These are phyloP conservation scores for Rhinophrynus dorsalis DNA, from an alignment of 2,797 vertebrate genomes.

Conservation along the genomic window DNA sequence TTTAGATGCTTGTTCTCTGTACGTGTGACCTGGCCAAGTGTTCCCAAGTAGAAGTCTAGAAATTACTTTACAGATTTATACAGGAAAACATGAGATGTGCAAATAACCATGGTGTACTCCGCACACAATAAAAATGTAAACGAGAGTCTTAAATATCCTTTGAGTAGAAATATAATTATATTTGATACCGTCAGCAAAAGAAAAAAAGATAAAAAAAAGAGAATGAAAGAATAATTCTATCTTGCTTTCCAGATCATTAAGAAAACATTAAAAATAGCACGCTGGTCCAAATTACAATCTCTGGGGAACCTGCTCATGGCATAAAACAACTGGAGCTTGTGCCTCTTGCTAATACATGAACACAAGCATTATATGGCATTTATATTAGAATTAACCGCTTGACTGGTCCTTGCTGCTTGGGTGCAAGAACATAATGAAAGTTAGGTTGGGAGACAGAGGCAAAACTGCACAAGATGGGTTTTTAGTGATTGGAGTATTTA, in stretches of 20 bases:
- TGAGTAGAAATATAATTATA: constrained; percentile 30
- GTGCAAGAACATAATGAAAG: constrained; percentile 34
- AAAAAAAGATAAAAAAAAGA: constrained; percentile 4
- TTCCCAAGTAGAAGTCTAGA: not conserved
- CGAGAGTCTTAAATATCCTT: not conserved
- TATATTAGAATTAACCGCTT: constrained; percentile 42
- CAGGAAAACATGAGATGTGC: no score
- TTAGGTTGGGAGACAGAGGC: not conserved
- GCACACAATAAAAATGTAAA: not conserved
- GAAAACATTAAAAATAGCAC: constrained; percentile 42
- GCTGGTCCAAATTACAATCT: constrained; percentile 37
- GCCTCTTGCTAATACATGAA: constrained; percentile 25
- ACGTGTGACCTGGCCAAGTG: no score
- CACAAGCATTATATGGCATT: constrained; percentile 39
- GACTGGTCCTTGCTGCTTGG: constrained; percentile 24
- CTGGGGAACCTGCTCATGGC: constrained; percentile 24
- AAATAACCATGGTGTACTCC: no score
- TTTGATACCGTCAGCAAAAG: constrained; percentile 6
- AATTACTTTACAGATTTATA: no score
- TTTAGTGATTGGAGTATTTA: no score
- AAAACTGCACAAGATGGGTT: no score
- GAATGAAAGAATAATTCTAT: constrained; percentile 14
- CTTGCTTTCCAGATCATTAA: constrained; percentile 40
- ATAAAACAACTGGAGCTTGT: constrained; percentile 43
- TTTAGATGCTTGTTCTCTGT: no score